Evolutionary conservation across 2,888 invertebrate species (phyloP), one percentile per base, ranked within the genome.

Genomic region (Cheilosia scutellata): DNA sequence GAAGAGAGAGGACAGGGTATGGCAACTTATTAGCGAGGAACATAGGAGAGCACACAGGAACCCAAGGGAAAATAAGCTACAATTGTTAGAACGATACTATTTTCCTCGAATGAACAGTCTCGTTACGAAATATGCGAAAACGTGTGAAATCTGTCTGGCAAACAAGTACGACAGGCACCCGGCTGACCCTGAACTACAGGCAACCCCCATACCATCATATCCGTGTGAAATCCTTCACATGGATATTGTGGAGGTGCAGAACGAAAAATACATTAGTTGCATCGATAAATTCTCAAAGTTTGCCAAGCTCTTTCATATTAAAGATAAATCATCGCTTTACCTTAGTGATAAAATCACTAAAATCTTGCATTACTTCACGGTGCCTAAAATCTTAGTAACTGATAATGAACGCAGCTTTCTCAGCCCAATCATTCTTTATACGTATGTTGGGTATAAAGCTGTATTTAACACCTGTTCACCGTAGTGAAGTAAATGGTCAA

Each of bases 181-280:
- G 4, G 5, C 5, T 5, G 5, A 29, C 5, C 29, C 29, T 5
- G 29, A 29, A 1, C 29, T 29, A 5, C 33, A 65, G 20, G 9
- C 37, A 4, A 51, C 49, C 3, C 33, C 65, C 4, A 7, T 65
- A n/a, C 49, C 65, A 49, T 65, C 65, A 49, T 65, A 65, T 25
- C 25, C 62, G 11, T 44, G 42, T 27, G 44, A 62, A 29, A 62
- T 42, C 13, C n/a, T 62, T 4, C 27, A 55, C n/a, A n/a, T 16
- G 16, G 33, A 16, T 5, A 57, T 40, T 40, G 13, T 49, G 7
- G 47, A 49, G 47, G 9, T 49, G 6, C 47, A 49, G 20, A 49
- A 49, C 9, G 47, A 20, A 20, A 49, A 49, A 49, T 49, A 3
- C 16, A 49, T 16, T 6, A 49, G 20, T 7, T 49, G 20, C 20